Evolutionary conservation across 2,797 vertebrate genomes (phyloP).

Genomic region (Hemibagrus guttatus): DNA sequence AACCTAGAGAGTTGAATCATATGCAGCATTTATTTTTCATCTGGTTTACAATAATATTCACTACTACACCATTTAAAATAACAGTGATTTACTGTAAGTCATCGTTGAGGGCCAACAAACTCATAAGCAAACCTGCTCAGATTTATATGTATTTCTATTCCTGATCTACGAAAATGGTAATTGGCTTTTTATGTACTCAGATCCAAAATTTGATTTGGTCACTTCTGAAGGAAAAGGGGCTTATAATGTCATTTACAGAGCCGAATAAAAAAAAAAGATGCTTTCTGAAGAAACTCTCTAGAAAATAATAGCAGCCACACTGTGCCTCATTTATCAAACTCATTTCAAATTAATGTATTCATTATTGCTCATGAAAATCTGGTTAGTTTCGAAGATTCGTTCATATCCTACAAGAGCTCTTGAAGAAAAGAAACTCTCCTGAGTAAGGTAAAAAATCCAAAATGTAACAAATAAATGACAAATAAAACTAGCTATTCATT

Average conservation of each 20-base stretch:
- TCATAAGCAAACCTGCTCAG: neutral
- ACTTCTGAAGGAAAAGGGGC: neutral
- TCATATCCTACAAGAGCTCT: neutral
- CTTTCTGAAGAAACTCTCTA: neutral
- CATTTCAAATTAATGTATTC: neutral
- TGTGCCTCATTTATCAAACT: neutral
- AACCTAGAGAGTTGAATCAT: neutral
- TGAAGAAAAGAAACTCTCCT: neutral
- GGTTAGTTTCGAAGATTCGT: neutral
- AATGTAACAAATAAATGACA: neutral
- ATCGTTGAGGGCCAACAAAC: neutral
- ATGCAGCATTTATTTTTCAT: neutral
- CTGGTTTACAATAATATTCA: neutral
- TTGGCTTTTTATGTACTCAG: neutral
- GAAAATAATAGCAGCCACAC: neutral
- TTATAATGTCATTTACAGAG: conserved; percentile 3
- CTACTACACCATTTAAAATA: neutral
- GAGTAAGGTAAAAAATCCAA: neutral
- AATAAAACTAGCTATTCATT: neutral
- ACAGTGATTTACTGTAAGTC: neutral
- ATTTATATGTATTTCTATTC: neutral
- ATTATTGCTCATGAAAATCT: neutral
- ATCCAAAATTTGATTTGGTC: neutral
- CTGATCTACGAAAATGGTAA: neutral
- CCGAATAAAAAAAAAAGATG: neutral